Evolutionary conservation across 2,113 vertebrate species (phyloP), one percentile per base, ranked within the genome.

Genomic region (Labeo catla): DNA sequence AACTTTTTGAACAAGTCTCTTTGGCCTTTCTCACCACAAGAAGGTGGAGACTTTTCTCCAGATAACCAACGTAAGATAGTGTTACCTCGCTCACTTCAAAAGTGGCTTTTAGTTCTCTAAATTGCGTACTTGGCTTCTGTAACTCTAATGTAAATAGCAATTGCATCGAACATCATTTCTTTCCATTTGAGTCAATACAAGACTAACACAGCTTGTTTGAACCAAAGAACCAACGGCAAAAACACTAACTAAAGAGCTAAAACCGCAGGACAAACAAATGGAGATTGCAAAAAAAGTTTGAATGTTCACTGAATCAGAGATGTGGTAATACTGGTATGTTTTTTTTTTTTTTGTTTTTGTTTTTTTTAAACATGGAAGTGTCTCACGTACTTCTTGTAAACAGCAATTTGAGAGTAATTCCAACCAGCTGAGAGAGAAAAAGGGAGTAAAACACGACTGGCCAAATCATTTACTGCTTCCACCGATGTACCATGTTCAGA

Each of bases 321-420:
- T 87, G 84, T 91, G 87, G 91, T 94, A 94, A 95, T 92, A 94
- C 93, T 95, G 93, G 91, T 87, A 92, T 90, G 89, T 54, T 61
- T 11, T 59, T 10, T 80, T 28, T n/a, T 4, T 19, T 6, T 34
- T 57, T 79, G 39, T 50, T 87, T 88, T 89, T 63, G 21, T 73
- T 43, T 81, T 84, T 83, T 83, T 91, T 39, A 39, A 39, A 92
- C 87, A 86, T 91, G 89, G 89, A 89, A 91, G 91, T 90, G 81
- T 91, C 34, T 92, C 92, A 91, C 91, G 88, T 88, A 89, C 89
- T 91, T 93, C 92, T 94, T 94, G 93, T 95, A 95, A 95, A 95
- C 95, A 93, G 88, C 88, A 89, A 93, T 94, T 92, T 92, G 81
- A 91, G 91, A 88, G 87, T 94, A 93, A 94, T 93, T 92, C 86